Evolutionary conservation across 1,140 invertebrate species (phyloP), one percentile per base, ranked within the genome.

Genomic region (Drosophila murphyi): DNA sequence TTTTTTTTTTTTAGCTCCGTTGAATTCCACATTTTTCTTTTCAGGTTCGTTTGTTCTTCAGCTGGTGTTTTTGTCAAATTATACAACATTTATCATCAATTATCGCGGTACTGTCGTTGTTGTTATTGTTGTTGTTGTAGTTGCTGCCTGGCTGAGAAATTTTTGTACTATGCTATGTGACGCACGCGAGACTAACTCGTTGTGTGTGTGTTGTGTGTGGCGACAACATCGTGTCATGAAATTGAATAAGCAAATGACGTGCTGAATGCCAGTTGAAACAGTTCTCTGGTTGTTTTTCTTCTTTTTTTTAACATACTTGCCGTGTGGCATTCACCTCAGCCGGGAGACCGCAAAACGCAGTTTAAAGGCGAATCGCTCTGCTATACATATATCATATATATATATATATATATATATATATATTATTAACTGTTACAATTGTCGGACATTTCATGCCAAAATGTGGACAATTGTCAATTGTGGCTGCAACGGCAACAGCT

Each of bases 11-110:
- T 37, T 31, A 34, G 57, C 52, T 73, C 8, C 35, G 63, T 51
- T 35, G 31, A 12, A 37, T 56, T 56, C 35, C 37, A 56, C 37
- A 56, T 56, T 56, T 43, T 54, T 48, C 45, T 52, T 31, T 59
- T 61, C 50, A 64, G 48, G 54, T 72, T 45, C 71, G 61, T 74
- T 68, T 73, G 59, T 60, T 81, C 64, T 73, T 73, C 71, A 73
- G 71, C 71, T 73, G 71, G 56, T 72, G 67, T 75, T 75, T 87
- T 87, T 88, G 85, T 88, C 83, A 88, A 88, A 88, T 88, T 89
- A 88, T 88, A 88, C 85, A 88, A 88, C 83, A 88, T 88, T 88
- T 88, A 88, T 89, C 83, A 88, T 88, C 83, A 88, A 88, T 88
- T 88, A 88, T 88, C 83, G 83, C 72, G 80, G 76, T 67, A 80